phyloP scores from a whole-genome alignment of 2,797 vertebrate species.

The Micromesistius poutassou region DNA sequence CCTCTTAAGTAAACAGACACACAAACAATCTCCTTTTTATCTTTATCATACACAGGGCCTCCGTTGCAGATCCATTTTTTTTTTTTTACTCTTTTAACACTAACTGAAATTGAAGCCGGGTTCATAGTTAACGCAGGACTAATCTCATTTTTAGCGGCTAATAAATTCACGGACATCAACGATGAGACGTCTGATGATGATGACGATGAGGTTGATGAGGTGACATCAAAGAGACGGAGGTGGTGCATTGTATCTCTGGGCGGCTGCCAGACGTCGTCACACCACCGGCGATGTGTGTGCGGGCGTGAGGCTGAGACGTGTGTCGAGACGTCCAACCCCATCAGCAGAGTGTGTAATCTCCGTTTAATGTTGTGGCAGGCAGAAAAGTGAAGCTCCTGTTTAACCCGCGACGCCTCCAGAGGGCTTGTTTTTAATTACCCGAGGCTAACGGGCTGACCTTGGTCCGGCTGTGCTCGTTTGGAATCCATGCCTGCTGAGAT shows the following conservation, averaged over 20 bases:
- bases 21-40: background rate
- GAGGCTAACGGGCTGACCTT: constrained; percentile 86
- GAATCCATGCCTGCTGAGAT: constrained; percentile 78
- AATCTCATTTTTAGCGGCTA: background rate
- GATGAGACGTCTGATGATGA: background rate
- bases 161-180: background rate
- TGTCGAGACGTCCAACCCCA: constrained; percentile 47
- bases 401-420: constrained; percentile 81
- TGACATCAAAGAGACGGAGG: too few species aligned
- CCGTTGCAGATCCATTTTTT: constrained; percentile 10
- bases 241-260: background rate
- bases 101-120: background rate
- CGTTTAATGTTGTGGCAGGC: constrained; percentile 68
- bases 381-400: constrained; percentile 72
- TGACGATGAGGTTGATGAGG: background rate
- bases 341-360: constrained; percentile 66
- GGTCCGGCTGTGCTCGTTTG: constrained; percentile 78
- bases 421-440: constrained; percentile 92
- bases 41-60: constrained; percentile 1
- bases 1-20: constrained; percentile 43
- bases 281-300: background rate
- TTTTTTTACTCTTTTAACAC: constrained; percentile 21
- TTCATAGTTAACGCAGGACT: background rate
- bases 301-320: background rate
- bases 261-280: background rate